Conservation (phyloP, 2,797 vertebrate species). For the Cirrhinus molitorella region DNA sequence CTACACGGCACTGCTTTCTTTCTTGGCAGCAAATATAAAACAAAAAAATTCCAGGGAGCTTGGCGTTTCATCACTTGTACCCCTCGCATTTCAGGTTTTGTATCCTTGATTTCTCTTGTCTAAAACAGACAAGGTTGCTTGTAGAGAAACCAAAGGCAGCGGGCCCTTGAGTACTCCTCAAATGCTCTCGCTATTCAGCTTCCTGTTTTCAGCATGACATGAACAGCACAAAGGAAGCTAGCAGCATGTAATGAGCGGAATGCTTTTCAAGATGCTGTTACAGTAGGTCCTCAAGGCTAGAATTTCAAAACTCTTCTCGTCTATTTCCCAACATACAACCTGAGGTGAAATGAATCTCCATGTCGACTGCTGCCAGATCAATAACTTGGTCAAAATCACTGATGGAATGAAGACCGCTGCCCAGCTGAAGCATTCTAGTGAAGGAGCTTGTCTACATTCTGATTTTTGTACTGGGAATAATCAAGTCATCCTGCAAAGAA, state of each 20-base stretch:
- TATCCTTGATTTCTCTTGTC: conserved; percentile 61
- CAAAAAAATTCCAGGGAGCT: conserved; percentile 58
- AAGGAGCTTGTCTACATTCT: not conserved
- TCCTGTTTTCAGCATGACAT: conserved; percentile 39
- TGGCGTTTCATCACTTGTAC: not conserved
- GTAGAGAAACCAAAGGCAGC: conserved; percentile 63
- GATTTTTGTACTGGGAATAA: not conserved
- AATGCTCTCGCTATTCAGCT: not conserved
- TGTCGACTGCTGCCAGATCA: conserved; percentile 17
- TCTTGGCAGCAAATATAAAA: conserved; percentile 59
- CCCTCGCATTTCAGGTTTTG: conserved; percentile 48
- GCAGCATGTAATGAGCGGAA: conserved; percentile 71
- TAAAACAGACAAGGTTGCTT: conserved; percentile 55
- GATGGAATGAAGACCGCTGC: not conserved
- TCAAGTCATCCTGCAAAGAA: not conserved
- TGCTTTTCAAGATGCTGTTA: conserved; percentile 67
- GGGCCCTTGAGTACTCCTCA: not conserved
- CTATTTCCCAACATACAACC: conserved; percentile 14
- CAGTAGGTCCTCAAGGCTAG: conserved; percentile 66
- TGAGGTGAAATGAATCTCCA: not conserved
- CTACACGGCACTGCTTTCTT: conserved; percentile 50
- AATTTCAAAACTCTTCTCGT: conserved; percentile 60
- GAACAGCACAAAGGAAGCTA: conserved; percentile 65
- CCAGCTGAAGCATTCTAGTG: not conserved
- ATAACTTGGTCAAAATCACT: conserved; percentile 21